Evolutionary conservation across 2,113 vertebrate species (phyloP), one percentile per base, ranked within the genome.

Genomic region (Periophthalmodon schlosseri): DNA sequence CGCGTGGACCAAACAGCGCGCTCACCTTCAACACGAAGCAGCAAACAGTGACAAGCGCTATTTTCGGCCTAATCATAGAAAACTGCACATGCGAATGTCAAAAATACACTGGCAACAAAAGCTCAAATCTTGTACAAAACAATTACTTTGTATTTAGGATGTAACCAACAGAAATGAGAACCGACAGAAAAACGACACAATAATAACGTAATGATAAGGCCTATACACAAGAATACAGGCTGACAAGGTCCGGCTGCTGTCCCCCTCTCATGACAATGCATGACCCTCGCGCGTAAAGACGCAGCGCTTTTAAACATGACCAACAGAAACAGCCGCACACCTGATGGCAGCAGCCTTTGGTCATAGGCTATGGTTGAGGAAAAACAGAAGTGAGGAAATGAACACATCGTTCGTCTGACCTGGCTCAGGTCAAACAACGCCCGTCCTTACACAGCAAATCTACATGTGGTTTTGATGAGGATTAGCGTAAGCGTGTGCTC

Each of bases 361-460:
- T 49, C 39, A 44, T 2, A 44, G 39, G 39, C 39, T 10, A n/a
- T 21, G 56, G 7, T 10, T 57, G 56, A 24, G 11, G 24, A 60
- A 9, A 18, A 34, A 52, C 50, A 49, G 60, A 76, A 70, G 39
- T 63, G 76, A 76, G 75, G 52, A 75, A 70, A 82, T 85, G 73
- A 84, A 76, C 50, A 60, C 34, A 69, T 56, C 49, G 73, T 72
- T 66, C 60, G 73, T 70, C 28, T 39, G 82, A 87, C 80, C 83
- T 86, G 82, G 85, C 77, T 84, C 67, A 68, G 76, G 72, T 76
- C 68, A 64, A 82, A 84, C 23, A 84, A 78, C 74, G 76, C 81
- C 83, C 70, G 67, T 80, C 76, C 85, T 92, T 91, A 92, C 91
- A 89, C 92, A 89, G 90, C 88, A 90, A 76, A 91, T 85, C 39